Conservation (phyloP, 1,140 invertebrate genomes). For the Eufriesea mexicana region DNA sequence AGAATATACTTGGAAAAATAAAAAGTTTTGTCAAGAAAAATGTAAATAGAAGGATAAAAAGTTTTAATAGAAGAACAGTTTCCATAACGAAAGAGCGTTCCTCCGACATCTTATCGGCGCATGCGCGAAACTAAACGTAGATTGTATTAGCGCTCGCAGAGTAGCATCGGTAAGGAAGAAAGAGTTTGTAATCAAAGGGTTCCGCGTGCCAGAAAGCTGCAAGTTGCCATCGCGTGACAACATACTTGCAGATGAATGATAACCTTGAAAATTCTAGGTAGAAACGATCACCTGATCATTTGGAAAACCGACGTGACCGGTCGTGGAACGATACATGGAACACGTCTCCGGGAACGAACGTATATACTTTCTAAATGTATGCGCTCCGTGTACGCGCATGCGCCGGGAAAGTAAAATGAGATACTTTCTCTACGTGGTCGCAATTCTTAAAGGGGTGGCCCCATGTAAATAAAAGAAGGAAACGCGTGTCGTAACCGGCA, state of each 20-base stretch:
- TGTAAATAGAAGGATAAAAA: too few species aligned
- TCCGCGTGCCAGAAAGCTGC: not conserved
- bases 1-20: too few species aligned
- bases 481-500: not conserved
- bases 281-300: not conserved
- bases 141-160: not conserved
- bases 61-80: not conserved
- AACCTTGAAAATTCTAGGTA: conserved; percentile 12
- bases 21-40: too few species aligned
- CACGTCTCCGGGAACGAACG: not conserved
- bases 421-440: conserved; percentile 36
- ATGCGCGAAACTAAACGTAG: not conserved
- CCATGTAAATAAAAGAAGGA: not conserved
- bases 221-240: not conserved
- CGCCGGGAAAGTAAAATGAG: conserved; percentile 23
- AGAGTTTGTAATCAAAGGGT: not conserved
- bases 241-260: not conserved
- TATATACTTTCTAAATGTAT: conserved; percentile 28
- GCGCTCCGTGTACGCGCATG: not conserved
- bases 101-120: not conserved
- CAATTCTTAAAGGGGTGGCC: conserved; percentile 2
- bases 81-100: not conserved
- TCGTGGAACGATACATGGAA: not conserved
- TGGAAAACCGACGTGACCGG: not conserved
- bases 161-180: not conserved